Conservation (phyloP, 2,113 vertebrate species). For the Stictonetta naevosa region DNA sequence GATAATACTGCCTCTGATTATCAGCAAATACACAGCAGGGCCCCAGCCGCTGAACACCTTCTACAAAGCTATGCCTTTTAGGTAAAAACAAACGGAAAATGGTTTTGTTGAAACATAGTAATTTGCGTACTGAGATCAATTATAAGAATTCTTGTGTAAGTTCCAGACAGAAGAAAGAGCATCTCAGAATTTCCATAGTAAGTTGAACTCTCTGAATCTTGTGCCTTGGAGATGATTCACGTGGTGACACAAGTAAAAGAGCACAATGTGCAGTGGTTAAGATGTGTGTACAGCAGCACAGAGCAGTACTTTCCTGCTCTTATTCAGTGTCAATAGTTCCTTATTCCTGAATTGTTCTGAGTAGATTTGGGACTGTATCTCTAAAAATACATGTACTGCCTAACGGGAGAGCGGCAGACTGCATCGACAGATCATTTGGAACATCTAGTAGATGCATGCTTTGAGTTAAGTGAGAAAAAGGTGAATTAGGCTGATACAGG, state of each 20-base stretch:
- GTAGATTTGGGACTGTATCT: too few relatives aligned
- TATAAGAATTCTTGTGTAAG: not conserved
- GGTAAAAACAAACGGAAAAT: constrained; percentile 71
- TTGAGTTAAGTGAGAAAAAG: not conserved
- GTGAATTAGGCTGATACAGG: not conserved
- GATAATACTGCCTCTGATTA: constrained; percentile 92
- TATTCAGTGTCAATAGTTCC: rapidly evolving
- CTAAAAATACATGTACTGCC: rapidly evolving
- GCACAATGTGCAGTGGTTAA: not conserved
- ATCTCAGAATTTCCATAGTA: not conserved
- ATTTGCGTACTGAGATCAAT: not conserved
- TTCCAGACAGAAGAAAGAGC: not conserved
- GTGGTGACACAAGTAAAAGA: not conserved
- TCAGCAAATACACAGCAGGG: constrained; percentile 97
- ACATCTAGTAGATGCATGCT: not conserved
- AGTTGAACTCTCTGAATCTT: not conserved
- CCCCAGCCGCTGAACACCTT: constrained; percentile 92
- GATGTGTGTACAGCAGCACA: not conserved
- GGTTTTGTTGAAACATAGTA: rapidly evolving
- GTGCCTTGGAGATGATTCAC: not conserved
- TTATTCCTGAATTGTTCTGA: not conserved
- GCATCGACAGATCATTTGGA: not conserved
- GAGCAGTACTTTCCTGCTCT: not conserved
- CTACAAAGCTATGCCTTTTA: constrained; percentile 96
- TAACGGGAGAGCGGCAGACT: rapidly evolving